Evolutionary conservation across 2,113 vertebrate genomes (phyloP), one percentile per base, ranked within the genome.

Genomic region (Epinephelus moara): DNA sequence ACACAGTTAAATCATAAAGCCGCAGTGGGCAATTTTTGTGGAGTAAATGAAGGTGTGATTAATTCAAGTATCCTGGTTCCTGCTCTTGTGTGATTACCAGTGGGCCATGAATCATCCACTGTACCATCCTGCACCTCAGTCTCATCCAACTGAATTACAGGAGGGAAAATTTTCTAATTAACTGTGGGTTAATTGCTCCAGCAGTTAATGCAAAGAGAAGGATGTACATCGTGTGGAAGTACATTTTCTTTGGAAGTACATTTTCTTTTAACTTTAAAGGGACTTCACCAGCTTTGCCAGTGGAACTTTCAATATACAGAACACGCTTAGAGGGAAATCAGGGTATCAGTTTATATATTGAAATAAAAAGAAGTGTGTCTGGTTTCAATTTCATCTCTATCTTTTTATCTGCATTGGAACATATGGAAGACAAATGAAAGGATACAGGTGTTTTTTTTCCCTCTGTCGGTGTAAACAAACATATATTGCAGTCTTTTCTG

Each of bases 171-270:
- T 91, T 93, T 92, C 89, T 91, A 93, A 95, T 95, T 94, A 94
- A 92, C 92, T 90, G 89, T 59, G 81, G 90, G 85, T 92, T 94
- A 94, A 94, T 93, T 95, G 83, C 78, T 89, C 42, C 37, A 61
- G 78, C 79, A 42, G 86, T 88, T 75, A 70, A 88, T 84, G 85
- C 84, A 64, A 45, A 56, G 59, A 63, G 75, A 86, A 79, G 82
- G 82, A 66, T 88, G 59, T 80, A 67, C 79, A 78, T 88, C 85
- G 63, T 83, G 79, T 75, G 33, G 45, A 49, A 62, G 55, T 42
- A 69, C 27, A 69, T 82, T 85, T 85, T 70, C 45, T 82, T 80
- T 76, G 33, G 45, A 49, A 62, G 55, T 42, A 69, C 27, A 69
- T 82, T 85, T 77, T 70, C 45, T 82, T 80, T 76, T 19, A 78